Evolutionary conservation across 2,888 invertebrate species (phyloP).

Genomic region (Lasius fuliginosus): DNA sequence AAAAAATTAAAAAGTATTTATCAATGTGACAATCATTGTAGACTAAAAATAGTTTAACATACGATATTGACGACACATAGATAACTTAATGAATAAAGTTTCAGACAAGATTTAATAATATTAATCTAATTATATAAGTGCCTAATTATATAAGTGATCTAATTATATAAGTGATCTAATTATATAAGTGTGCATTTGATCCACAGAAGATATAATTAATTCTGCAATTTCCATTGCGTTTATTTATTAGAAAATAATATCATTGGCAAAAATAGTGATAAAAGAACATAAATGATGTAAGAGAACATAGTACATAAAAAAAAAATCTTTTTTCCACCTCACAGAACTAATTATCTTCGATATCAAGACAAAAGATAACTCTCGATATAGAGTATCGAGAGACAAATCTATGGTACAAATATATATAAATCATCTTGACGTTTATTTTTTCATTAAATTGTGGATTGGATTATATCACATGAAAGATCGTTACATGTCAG

Average conservation of each 20-base stretch:
- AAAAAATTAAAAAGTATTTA: slow-evolving; percentile 17
- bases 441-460: slow-evolving; percentile 23
- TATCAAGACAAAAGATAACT: slow-evolving; percentile 4
- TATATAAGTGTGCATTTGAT: background rate
- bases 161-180: too few relatives aligned
- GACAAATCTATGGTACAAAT: background rate
- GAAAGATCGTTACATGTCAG: background rate
- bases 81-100: slow-evolving; percentile 31
- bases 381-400: slow-evolving; percentile 9
- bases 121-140: too few relatives aligned
- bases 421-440: slow-evolving; percentile 2
- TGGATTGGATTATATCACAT: slow-evolving; percentile 8
- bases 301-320: background rate
- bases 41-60: background rate
- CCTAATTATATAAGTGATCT: too few relatives aligned
- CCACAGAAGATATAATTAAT: background rate
- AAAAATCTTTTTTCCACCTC: background rate
- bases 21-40: slow-evolving; percentile 1
- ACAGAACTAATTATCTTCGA: slow-evolving; percentile 11
- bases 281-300: background rate
- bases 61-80: background rate
- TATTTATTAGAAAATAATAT: slow-evolving; percentile 3
- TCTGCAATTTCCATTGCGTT: background rate
- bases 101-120: slow-evolving; percentile 11
- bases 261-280: background rate